These are phyloP conservation scores for Allophyes oxyacanthae DNA, from an alignment of 2,888 invertebrate genomes.

Conservation along the genomic window DNA sequence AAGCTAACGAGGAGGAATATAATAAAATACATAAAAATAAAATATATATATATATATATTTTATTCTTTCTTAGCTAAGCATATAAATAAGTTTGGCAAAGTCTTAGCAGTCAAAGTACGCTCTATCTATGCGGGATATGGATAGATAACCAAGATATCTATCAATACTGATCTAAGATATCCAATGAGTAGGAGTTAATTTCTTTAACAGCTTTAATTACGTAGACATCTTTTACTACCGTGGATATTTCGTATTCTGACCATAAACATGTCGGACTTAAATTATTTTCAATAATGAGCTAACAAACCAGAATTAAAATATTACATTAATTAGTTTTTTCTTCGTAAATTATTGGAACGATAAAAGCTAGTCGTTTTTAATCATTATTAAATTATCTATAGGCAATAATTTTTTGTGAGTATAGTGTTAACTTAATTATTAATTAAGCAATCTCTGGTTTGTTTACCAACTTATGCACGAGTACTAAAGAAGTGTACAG, in stretches of 20 bases:
- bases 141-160: slow-evolving; percentile 20
- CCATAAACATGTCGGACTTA: slow-evolving; percentile 43
- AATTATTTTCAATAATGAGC: slow-evolving; percentile 48
- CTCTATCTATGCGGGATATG: no score
- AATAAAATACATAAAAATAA: no score
- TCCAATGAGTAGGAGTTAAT: slow-evolving; percentile 26
- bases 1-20: no score
- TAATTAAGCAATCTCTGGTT: no score
- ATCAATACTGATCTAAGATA: slow-evolving; percentile 41
- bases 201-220: slow-evolving; percentile 30
- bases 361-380: slow-evolving; percentile 31
- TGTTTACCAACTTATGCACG: no score
- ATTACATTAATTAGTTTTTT: slow-evolving; percentile 44
- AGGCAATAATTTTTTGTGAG: slow-evolving; percentile 8
- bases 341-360: slow-evolving; percentile 28
- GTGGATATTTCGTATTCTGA: slow-evolving; percentile 22
- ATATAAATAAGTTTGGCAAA: no score
- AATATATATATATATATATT: no score
- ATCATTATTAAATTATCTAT: slow-evolving; percentile 35
- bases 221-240: slow-evolving; percentile 39
- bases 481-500: no score
- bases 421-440: slow-evolving; percentile 1
- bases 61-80: no score
- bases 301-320: slow-evolving; percentile 43
- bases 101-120: no score